Base-by-base conservation (phyloP, 2,113 vertebrate genomes). In the Pyrgilauda ruficollis region DNA sequence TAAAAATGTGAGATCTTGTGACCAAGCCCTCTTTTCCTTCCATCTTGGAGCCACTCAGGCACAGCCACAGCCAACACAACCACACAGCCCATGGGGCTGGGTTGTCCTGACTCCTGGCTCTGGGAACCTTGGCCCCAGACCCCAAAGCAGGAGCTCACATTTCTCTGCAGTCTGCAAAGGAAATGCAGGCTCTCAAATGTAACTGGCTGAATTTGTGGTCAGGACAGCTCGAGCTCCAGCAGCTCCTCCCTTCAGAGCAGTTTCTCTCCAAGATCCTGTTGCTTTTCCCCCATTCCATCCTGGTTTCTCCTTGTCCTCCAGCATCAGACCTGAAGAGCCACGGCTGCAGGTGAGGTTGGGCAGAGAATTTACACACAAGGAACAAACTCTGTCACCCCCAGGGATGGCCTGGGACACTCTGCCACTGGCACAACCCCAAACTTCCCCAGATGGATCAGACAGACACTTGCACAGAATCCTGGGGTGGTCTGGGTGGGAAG, bases 31-130 rank as follows among this genome's bases (percentile, higher is more conserved):
- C 55, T 56, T 56, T 56, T 14, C 31, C 55, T n/a, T 56, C 28
- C 28, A 30, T 30, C 55, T n/a, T 6, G 55, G 31, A 56, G 55
- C 31, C 55, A n/a, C 20, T 20, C 53, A 21, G 50, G 50, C 27
- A 52, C 27, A 28, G 9, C 50, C 50, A 56, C 55, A 49, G 47
- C 11, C 23, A 49, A 24, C 23, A 49, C 23, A 56, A 31, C 31
- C 31, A 33, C 31, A 22, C 31, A 15, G 4, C 18, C 22, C 30
- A 1, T 3, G 13, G 20, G 14, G 14, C 11, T 12, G 59, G 30
- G 39, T 3, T 47, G 9, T 50, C 72, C 58, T 3, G 0, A 1
- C 21, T n/a, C n/a, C 63, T 4, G 2, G 17, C 58, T 31, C 35
- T 43, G 33, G 21, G 37, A 35, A 7, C 26, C 55, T 37, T 33